A percentile compares a stretch with the other conserved stretches of the same genome.
These are phyloP conservation scores for Micropoecilia bifurca DNA, from an alignment of 2,797 vertebrate species.

Conservation along the genomic window DNA sequence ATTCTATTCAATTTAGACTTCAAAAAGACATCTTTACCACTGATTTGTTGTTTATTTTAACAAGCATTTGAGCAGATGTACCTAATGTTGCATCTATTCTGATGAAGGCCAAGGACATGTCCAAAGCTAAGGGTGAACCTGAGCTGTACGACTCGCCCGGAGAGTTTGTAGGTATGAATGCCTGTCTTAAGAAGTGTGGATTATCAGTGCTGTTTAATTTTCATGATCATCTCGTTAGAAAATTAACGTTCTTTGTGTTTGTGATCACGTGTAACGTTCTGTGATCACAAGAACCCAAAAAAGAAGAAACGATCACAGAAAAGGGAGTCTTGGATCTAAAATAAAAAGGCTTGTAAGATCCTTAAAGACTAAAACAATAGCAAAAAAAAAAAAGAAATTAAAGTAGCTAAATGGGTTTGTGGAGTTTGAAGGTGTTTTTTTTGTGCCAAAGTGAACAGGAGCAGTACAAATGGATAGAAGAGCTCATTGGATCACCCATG, in stretches of 20 bases:
- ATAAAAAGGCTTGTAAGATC: slow-evolving; percentile 31
- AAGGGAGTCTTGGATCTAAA: slow-evolving; percentile 32
- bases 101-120: background rate
- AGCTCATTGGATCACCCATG: slow-evolving; percentile 63
- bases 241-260: slow-evolving; percentile 56
- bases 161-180: slow-evolving; percentile 31
- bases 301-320: slow-evolving; percentile 44
- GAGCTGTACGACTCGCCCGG: slow-evolving; percentile 34
- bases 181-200: slow-evolving; percentile 43
- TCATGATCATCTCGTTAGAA: slow-evolving; percentile 38
- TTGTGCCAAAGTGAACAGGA: slow-evolving; percentile 43
- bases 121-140: background rate
- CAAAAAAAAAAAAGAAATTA: slow-evolving; percentile 41
- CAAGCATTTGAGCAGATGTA: background rate
- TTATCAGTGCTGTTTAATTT: slow-evolving; percentile 7
- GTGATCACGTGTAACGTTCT: slow-evolving; percentile 36
- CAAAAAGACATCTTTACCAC: background rate
- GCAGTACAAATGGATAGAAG: slow-evolving; percentile 35
- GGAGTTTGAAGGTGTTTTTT: slow-evolving; percentile 46
- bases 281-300: slow-evolving; percentile 46
- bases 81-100: background rate
- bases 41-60: background rate
- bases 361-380: slow-evolving; percentile 29
- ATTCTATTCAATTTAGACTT: background rate
- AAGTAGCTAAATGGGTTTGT: slow-evolving; percentile 40